phyloP scores from a whole-genome alignment of 2,113 vertebrate species.

The Xyliphius kryptos region DNA sequence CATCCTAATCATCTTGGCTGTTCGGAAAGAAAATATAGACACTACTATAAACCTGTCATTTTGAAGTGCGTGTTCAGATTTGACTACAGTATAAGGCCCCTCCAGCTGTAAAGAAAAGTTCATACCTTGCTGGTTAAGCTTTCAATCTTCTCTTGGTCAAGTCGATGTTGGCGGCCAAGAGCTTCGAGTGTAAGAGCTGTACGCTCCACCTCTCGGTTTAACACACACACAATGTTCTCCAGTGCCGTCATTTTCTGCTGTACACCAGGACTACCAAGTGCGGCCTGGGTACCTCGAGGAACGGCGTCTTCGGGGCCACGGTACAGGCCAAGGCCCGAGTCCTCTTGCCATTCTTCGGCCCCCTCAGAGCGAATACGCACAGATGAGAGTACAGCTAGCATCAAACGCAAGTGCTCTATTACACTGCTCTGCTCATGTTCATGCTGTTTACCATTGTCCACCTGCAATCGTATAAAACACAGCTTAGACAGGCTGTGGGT shows the following conservation, averaged over 20 bases:
- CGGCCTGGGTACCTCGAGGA: constrained; percentile 58
- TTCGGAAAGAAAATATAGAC: not conserved
- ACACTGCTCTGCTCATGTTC: constrained; percentile 39
- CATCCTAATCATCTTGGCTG: not conserved
- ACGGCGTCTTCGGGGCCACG: constrained; percentile 59
- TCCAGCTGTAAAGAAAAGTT: not conserved
- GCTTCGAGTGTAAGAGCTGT: constrained; percentile 79
- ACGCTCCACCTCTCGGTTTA: constrained; percentile 90
- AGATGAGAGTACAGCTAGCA: constrained; percentile 25
- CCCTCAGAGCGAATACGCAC: constrained; percentile 12
- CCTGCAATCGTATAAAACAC: not conserved
- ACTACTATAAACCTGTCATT: constrained; percentile 17
- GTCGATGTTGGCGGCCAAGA: constrained; percentile 77
- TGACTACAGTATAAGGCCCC: not conserved
- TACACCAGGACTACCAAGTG: constrained; percentile 63
- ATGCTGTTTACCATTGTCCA: constrained; percentile 42
- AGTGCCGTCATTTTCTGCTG: constrained; percentile 82
- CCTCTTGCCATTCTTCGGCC: constrained; percentile 37
- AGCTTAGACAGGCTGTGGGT: too few species aligned
- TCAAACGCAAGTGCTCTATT: constrained; percentile 36
- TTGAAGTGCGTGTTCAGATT: too few species aligned
- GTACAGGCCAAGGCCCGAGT: constrained; percentile 35
- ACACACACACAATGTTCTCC: constrained; percentile 92
- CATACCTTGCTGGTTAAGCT: constrained; percentile 79
- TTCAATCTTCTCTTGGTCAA: constrained; percentile 91